Evolutionary conservation across 2,797 vertebrate genomes (phyloP).

Genomic region (Garrulus glandarius): DNA sequence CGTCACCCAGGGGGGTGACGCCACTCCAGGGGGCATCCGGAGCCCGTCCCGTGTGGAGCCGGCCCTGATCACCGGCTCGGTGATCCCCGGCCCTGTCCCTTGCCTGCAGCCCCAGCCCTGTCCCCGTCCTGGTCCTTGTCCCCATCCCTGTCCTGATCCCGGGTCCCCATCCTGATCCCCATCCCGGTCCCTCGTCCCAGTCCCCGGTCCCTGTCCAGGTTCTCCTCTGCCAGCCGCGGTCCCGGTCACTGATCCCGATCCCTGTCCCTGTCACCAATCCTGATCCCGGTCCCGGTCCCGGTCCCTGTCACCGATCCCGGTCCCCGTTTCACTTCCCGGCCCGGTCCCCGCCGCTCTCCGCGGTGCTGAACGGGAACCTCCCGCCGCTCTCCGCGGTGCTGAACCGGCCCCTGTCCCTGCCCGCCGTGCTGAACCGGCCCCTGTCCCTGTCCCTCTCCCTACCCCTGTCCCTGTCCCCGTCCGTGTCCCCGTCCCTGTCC

Average conservation of each 20-base stretch:
- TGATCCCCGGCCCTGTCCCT: neutral
- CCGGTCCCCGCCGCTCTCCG: neutral
- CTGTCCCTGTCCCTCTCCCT: fast-evolving
- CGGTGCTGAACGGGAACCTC: neutral
- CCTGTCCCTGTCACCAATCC: too few relatives aligned
- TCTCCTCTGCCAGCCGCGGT: too few relatives aligned
- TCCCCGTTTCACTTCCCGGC: neutral
- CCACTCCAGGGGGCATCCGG: neutral
- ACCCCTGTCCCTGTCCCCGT: neutral
- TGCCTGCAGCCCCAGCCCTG: neutral
- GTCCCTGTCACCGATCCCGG: neutral
- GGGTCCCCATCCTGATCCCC: too few relatives aligned
- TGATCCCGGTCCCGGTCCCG: neutral
- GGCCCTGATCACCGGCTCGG: neutral
- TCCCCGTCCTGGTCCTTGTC: neutral
- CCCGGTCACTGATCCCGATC: neutral
- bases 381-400: neutral
- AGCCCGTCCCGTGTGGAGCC: fast-evolving
- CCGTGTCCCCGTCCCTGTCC: neutral
- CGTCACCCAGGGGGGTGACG: neutral
- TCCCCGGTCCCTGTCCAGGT: too few relatives aligned
- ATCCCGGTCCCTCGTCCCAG: neutral
- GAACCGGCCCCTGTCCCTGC: neutral
- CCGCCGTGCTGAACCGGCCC: neutral
- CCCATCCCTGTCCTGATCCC: neutral